Evolutionary conservation across 2,888 invertebrate species (phyloP).

Genomic region (Brenthis daphne): DNA sequence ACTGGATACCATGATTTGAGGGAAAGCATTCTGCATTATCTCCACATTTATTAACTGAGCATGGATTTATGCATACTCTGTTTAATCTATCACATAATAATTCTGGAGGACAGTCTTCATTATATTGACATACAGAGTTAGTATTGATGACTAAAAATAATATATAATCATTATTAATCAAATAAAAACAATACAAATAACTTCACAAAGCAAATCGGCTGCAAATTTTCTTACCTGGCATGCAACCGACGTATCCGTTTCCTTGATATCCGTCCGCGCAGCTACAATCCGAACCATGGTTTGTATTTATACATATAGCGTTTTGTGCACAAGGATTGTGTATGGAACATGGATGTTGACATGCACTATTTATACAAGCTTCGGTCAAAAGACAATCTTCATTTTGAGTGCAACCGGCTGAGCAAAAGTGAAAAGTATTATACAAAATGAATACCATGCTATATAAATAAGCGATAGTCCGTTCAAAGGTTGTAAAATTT

Average conservation of each 20-base stretch:
- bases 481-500: background rate
- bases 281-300: slow-evolving; percentile 93
- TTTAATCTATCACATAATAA: slow-evolving; percentile 92
- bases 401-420: slow-evolving; percentile 93
- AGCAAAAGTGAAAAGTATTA: slow-evolving; percentile 54
- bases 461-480: slow-evolving; percentile 19
- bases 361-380: slow-evolving; percentile 92
- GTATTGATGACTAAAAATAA: slow-evolving; percentile 59
- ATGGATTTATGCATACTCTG: slow-evolving; percentile 91
- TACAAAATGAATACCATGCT: slow-evolving; percentile 29
- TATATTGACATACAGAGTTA: slow-evolving; percentile 89
- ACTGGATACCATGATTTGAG: slow-evolving; percentile 88
- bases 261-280: slow-evolving; percentile 94
- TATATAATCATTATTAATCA: background rate
- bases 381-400: slow-evolving; percentile 93
- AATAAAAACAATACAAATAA: background rate
- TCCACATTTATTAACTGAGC: slow-evolving; percentile 90
- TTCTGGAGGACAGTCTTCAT: slow-evolving; percentile 94
- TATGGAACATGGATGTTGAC: slow-evolving; percentile 93
- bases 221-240: slow-evolving; percentile 83
- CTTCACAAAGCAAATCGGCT: background rate
- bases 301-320: slow-evolving; percentile 93
- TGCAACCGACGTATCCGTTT: slow-evolving; percentile 91
- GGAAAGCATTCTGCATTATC: slow-evolving; percentile 91
- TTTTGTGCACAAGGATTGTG: slow-evolving; percentile 92